Evolutionary conservation across 2,888 invertebrate genomes (phyloP).

Genomic region (Macrosiphum euphorbiae): DNA sequence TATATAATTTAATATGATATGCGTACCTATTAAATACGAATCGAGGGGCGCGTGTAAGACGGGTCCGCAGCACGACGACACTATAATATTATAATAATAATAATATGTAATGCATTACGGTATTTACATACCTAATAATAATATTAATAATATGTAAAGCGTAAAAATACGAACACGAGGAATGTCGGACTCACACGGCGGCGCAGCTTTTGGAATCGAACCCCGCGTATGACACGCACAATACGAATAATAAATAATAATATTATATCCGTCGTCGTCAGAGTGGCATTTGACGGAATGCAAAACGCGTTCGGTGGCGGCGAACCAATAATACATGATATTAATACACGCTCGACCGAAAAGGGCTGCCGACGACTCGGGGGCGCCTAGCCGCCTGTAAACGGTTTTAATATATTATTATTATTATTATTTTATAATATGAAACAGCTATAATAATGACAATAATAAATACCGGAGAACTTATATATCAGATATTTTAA

Average conservation of each 20-base stretch:
- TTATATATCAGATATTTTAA: not conserved
- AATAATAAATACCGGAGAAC: conserved; percentile 61
- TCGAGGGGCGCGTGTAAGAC: not conserved
- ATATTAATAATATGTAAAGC: not conserved
- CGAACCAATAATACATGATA: not conserved
- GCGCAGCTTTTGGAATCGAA: conserved; percentile 8
- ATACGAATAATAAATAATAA: not conserved
- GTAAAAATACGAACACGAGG: not conserved
- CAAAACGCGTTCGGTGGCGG: conserved; percentile 11
- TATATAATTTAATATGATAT: not conserved
- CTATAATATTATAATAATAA: not conserved
- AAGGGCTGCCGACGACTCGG: conserved; percentile 46
- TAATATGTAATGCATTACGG: not conserved
- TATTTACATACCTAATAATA: no score
- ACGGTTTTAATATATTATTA: conserved; percentile 59
- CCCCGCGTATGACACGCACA: not conserved
- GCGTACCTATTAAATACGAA: not conserved
- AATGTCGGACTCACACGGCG: not conserved
- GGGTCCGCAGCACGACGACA: not conserved
- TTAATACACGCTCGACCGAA: conserved; percentile 5
- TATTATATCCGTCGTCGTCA: not conserved
- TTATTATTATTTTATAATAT: conserved; percentile 36
- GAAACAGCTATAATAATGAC: conserved; percentile 62
- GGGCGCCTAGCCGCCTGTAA: conserved; percentile 47
- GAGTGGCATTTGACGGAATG: conserved; percentile 42